Conservation (phyloP, 1,140 invertebrate species). For the Drosophila asahinai region DNA sequence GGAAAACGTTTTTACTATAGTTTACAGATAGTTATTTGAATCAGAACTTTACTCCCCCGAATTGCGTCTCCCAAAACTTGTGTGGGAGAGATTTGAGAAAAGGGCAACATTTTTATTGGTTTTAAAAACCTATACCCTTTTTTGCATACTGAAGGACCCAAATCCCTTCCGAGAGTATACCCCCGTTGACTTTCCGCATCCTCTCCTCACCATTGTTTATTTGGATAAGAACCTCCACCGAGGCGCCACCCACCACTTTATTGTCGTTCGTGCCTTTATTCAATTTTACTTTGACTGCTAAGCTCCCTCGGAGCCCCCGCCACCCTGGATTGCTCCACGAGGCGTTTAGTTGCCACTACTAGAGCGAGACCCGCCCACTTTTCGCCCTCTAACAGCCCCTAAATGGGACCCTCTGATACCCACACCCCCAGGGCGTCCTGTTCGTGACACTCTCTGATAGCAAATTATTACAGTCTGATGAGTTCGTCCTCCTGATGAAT, state of each 20-base stretch:
- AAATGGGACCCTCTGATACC: not conserved
- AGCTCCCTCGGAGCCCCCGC: slow-evolving; percentile 21
- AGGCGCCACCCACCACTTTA: slow-evolving; percentile 11
- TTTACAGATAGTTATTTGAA: not conserved
- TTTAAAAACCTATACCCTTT: not conserved
- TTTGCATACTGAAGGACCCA: slow-evolving; percentile 12
- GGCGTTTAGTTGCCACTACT: slow-evolving; percentile 55
- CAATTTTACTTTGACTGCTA: slow-evolving; percentile 76
- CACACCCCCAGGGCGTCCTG: slow-evolving; percentile 24
- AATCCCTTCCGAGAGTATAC: slow-evolving; percentile 25
- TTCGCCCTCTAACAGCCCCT: not conserved
- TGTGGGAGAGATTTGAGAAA: not conserved
- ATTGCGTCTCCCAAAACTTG: not conserved
- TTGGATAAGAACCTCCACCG: slow-evolving; percentile 18
- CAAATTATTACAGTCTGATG: slow-evolving; percentile 83
- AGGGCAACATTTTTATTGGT: not conserved
- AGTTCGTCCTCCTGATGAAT: slow-evolving; percentile 78
- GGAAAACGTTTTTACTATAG: too few relatives aligned
- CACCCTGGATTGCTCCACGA: not conserved
- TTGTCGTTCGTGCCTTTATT: slow-evolving; percentile 70
- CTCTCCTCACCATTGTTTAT: slow-evolving; percentile 10
- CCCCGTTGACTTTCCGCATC: slow-evolving; percentile 12
- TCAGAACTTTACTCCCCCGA: too few relatives aligned
- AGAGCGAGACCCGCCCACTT: not conserved
- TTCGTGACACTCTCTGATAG: slow-evolving; percentile 77